phyloP scores from a whole-genome alignment of 2,888 invertebrate species.

The Andricus curvator region DNA sequence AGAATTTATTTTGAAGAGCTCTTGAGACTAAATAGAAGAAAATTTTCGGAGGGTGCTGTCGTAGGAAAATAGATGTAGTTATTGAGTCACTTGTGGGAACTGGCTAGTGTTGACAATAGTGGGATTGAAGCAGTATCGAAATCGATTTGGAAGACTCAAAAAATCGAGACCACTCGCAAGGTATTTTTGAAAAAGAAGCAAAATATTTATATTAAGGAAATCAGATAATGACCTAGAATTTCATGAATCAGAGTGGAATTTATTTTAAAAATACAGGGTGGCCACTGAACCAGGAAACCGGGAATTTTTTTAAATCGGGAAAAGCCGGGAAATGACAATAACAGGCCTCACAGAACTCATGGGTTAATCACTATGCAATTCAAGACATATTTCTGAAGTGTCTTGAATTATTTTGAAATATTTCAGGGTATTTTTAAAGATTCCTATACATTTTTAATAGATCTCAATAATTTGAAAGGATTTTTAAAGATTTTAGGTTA shows the following conservation, averaged over 20 bases:
- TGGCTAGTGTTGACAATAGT: constrained; percentile 36
- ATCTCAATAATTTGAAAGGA: too few species aligned
- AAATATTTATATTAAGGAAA: neutral
- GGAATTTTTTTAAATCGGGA: too few species aligned
- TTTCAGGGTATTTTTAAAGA: too few species aligned
- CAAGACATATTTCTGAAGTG: too few species aligned
- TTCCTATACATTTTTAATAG: too few species aligned
- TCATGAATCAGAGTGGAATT: neutral
- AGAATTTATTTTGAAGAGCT: constrained; percentile 35
- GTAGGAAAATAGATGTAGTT: constrained; percentile 33
- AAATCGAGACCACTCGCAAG: constrained; percentile 34
- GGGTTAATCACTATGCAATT: too few species aligned
- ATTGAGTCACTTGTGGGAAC: constrained; percentile 40
- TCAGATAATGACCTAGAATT: neutral
- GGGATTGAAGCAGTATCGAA: constrained; percentile 29
- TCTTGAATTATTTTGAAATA: too few species aligned
- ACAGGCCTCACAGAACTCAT: too few species aligned
- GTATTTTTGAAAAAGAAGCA: constrained; percentile 16
- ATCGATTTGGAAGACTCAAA: constrained; percentile 34
- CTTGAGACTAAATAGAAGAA: constrained; percentile 28
- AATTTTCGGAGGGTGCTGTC: constrained; percentile 29
- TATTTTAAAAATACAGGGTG: too few species aligned
- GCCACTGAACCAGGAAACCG: too few species aligned
- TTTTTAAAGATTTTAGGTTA: too few species aligned
- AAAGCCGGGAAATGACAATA: too few species aligned